Base-by-base conservation (phyloP, 2,797 vertebrate species). In the Megalops cyprinoides region DNA sequence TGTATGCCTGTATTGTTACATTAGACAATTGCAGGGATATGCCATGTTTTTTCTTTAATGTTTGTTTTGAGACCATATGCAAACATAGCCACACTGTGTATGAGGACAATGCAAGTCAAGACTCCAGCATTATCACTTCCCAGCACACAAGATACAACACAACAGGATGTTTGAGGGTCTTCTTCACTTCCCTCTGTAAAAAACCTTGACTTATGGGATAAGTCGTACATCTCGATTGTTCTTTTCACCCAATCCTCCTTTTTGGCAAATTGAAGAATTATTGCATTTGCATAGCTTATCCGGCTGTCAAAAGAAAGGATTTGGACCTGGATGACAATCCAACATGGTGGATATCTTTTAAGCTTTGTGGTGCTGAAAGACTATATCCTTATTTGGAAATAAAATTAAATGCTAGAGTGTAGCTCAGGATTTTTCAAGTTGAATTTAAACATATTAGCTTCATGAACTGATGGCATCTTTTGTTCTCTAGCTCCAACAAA, bases 351-450 rank as follows among this genome's bases (percentile, higher is more conserved):
- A 90, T 88, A 92, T 86, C n/a, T 77, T 84, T 86, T 87, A 92
- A 92, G 89, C 91, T 86, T 90, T 83, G 78, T 83, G 86, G 87
- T 87, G 82, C 88, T 86, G 86, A 82, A 87, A 82, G 85, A 90
- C 90, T 92, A 85, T 88, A 90, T 92, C 90, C 87, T 87, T 86
- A 92, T 92, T 93, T 91, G 84, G 84, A 91, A 92, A 90, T 80
- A 73, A 88, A 86, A 92, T 92, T 91, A 91, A 90, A 91, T 83
- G 69, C 87, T 84, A 10, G 18, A 2, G 76, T 81, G 86, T 83
- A 86, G 83, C 90, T 91, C 80, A 90, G 87, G 86, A 84, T 69
- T 73, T 84, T 89, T 88, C 86, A 31, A 49, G 65, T 83, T 79
- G 74, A 71, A 83, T 78, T 77, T 60, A 20, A 76, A 53, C 79